Base-by-base conservation (phyloP, 1,140 invertebrate genomes). In the Trichonephila clavata region DNA sequence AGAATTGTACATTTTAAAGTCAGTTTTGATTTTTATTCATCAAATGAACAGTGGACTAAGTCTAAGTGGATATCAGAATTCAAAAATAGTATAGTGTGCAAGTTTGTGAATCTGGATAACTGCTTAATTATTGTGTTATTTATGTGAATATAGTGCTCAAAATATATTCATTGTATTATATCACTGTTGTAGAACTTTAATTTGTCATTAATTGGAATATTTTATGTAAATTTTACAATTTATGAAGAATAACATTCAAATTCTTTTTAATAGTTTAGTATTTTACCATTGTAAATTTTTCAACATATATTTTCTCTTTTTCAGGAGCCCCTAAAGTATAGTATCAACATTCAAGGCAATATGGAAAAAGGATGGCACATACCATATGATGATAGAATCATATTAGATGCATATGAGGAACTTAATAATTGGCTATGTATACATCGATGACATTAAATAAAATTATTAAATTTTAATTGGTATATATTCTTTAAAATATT, bases 371-470 rank as follows among this genome's bases (percentile, higher is more conserved):
- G 93, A 21, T 90, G 86, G 93, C 93, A 94, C 81, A 94, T 94
- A 21, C 93, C 93, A 32, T 94, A 32, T 68, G 93, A 94, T 90
- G 93, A 94, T 65, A 60, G 84, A 21, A 68, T 90, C 13, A 68
- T 90, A n/a, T 39, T 89, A 8, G 93, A 89, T 68, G 59, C 93
- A 32, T 94, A 94, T 90, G 86, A 94, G 59, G 86, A 94, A 24
- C 71, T 94, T 7, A 94, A 94, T 84, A 90, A 89, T 57, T 94
- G 93, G 93, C 61, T 94, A 10, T 94, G 93, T 84, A 84, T 94
- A 80, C 50, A 84, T 57, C 57, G 57, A 59, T 13, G 7, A 84
- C 13, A 59, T 6, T 84, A n/a, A 84, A 84, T 20, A 32, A 24
- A 59, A 27, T 39, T 84, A 24, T 59, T 16, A 32, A 32, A 16